Conservation (phyloP, 2,113 vertebrate genomes). For the Pseudopodoces humilis region DNA sequence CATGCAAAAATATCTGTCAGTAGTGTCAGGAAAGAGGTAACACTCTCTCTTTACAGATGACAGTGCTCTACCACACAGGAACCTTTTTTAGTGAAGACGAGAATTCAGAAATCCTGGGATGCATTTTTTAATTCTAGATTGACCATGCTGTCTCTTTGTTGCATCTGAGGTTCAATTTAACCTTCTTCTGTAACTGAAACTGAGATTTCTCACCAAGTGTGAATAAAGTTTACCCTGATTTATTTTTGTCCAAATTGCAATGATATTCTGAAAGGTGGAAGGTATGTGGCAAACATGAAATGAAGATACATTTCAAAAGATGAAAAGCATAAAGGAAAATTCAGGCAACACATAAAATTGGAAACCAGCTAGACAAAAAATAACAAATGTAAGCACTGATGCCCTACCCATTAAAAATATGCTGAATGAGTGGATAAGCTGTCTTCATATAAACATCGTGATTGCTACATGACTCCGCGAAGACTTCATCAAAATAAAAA, state of each 20-base stretch:
- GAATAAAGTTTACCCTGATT: neutral
- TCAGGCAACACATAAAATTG: neutral
- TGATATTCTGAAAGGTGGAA: neutral
- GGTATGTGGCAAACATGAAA: neutral
- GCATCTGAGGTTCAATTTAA: neutral
- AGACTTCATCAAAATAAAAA: constrained; percentile 94
- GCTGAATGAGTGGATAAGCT: constrained; percentile 87
- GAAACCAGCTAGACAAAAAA: constrained; percentile 36
- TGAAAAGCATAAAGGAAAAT: neutral
- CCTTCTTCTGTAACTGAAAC: neutral
- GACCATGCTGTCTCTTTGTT: neutral
- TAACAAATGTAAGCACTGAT: constrained; percentile 14
- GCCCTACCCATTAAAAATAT: constrained; percentile 87
- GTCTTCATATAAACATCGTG: constrained; percentile 89
- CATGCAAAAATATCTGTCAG: neutral
- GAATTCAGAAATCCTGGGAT: neutral
- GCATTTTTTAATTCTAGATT: neutral
- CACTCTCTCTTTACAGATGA: neutral
- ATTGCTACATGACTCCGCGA: constrained; percentile 86
- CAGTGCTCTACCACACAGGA: neutral
- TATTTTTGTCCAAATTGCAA: neutral
- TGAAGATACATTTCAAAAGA: constrained; percentile 13
- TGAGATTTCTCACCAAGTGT: neutral
- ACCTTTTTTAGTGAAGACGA: neutral
- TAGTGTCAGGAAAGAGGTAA: neutral